phyloP scores from a whole-genome alignment of 2,113 vertebrate species.

The Bufo gargarizans region DNA sequence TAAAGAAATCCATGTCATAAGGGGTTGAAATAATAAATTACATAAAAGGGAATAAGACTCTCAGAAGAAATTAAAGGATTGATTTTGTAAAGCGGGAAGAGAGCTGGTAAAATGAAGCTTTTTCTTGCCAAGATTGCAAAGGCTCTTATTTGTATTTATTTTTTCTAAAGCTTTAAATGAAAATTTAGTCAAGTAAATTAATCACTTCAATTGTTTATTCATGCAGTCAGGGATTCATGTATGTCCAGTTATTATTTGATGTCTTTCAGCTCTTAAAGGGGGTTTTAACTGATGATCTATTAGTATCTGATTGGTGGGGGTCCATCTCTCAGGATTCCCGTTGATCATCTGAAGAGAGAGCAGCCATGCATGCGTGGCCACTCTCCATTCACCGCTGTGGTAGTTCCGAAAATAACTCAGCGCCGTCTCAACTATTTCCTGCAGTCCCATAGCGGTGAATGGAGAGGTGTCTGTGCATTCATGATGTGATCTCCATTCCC shows the following conservation, averaged over 20 bases:
- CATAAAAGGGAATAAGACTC: slow-evolving; percentile 43
- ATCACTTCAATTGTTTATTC: slow-evolving; percentile 15
- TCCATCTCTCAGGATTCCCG: no score
- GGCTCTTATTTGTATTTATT: slow-evolving; percentile 11
- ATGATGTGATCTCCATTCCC: no score
- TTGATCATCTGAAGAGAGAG: no score
- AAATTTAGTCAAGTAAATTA: slow-evolving; percentile 2
- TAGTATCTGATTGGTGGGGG: no score
- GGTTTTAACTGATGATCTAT: neutral
- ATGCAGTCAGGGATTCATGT: neutral
- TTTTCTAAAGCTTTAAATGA: slow-evolving; percentile 6
- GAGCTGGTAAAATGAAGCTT: slow-evolving; percentile 26
- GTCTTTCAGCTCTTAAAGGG: neutral
- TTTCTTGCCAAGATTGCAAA: slow-evolving; percentile 27
- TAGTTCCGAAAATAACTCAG: no score
- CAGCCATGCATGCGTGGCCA: no score
- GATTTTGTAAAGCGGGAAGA: slow-evolving; percentile 38
- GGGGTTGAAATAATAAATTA: slow-evolving; percentile 35
- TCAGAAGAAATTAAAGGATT: slow-evolving; percentile 48
- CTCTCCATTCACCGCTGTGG: no score
- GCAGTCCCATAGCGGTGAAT: no score
- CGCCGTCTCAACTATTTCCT: no score
- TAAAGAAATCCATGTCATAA: slow-evolving; percentile 34
- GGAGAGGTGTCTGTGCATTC: no score
- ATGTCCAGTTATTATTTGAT: neutral